Evolutionary conservation across 2,888 invertebrate genomes (phyloP).

Genomic region (Allophyes oxyacanthae): DNA sequence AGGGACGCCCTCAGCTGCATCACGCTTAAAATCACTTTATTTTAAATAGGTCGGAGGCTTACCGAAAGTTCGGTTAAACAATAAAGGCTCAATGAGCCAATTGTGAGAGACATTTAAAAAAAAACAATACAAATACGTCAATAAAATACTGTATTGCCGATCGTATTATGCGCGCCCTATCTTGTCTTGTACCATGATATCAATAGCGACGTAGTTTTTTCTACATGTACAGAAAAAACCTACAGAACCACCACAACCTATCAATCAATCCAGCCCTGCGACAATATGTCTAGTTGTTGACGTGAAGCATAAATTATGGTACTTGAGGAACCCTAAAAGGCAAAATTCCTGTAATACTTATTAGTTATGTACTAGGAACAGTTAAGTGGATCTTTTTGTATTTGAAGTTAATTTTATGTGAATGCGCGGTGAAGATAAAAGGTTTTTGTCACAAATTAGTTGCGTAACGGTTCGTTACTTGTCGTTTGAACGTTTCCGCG

Average conservation of each 20-base stretch:
- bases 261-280: constrained; percentile 60
- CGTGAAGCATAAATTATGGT: constrained; percentile 53
- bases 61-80: no score
- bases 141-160: constrained; percentile 10
- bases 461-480: no score
- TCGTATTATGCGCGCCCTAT: constrained; percentile 18
- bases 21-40: no score
- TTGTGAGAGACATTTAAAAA: no score
- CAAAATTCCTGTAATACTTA: constrained; percentile 55
- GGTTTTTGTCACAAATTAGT: no score
- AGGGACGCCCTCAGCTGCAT: no score
- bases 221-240: constrained; percentile 40
- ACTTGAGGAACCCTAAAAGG: constrained; percentile 49
- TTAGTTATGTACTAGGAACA: constrained; percentile 45
- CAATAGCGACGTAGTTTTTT: constrained; percentile 52
- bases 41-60: no score
- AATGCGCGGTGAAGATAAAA: constrained; percentile 44
- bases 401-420: constrained; percentile 41
- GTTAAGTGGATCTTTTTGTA: no score
- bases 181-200: constrained; percentile 41
- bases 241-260: constrained; percentile 48
- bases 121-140: not conserved
- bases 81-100: no score
- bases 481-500: no score
- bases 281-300: constrained; percentile 63